phyloP scores from a whole-genome alignment of 2,113 vertebrate genomes.

The Corvus moneduloides region DNA sequence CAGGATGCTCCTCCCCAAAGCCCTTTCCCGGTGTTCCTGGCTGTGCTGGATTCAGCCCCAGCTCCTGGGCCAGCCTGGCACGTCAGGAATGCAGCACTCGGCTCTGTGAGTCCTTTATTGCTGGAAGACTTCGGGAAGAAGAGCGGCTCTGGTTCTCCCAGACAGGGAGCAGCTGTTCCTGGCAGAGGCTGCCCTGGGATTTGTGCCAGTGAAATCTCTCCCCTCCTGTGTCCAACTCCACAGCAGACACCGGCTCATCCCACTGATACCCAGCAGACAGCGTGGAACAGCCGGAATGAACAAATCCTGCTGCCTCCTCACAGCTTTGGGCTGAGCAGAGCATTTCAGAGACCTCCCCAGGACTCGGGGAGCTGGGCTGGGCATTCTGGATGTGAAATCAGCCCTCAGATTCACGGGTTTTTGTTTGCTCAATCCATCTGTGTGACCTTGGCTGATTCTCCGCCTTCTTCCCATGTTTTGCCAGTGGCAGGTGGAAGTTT shows the following conservation, averaged over 20 bases:
- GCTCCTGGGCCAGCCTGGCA: background rate
- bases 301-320: background rate
- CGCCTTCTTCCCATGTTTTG: background rate
- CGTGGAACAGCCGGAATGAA: background rate
- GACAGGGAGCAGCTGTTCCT: constrained; percentile 24
- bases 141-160: background rate
- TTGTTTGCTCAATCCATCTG: background rate
- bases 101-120: fast-evolving
- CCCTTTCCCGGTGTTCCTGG: no score
- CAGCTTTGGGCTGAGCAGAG: background rate
- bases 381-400: fast-evolving
- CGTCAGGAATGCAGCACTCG: fast-evolving
- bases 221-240: background rate
- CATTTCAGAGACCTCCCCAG: background rate
- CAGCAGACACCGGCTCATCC: background rate
- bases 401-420: background rate
- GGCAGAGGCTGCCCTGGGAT: constrained; percentile 1
- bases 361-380: background rate
- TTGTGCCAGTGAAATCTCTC: background rate
- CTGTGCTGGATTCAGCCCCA: background rate
- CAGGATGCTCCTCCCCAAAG: background rate
- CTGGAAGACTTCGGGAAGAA: background rate
- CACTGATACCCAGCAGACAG: background rate
- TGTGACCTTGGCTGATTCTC: background rate
- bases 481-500: background rate